phyloP scores from a whole-genome alignment of 2,797 vertebrate species.

The Lithobates pipiens region DNA sequence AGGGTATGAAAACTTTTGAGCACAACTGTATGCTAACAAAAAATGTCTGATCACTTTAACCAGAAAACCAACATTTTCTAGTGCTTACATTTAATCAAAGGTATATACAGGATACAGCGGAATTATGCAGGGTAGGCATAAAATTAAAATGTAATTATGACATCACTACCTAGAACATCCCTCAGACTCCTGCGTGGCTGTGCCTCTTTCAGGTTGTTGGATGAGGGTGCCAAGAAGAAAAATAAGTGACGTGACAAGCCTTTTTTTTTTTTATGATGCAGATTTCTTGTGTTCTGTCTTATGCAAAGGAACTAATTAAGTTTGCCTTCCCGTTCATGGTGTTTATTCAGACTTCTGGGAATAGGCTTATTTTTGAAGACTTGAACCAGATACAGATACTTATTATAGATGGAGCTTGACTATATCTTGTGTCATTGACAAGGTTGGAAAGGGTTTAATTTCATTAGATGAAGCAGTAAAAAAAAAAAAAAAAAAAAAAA shows the following conservation, averaged over 20 bases:
- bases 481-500: too few relatives aligned
- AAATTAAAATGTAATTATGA: constrained; percentile 16
- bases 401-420: constrained; percentile 26
- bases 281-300: constrained; percentile 47
- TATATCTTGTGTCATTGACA: constrained; percentile 19
- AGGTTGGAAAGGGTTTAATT: constrained; percentile 18
- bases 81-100: background rate
- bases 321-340: constrained; percentile 29
- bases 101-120: background rate
- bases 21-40: background rate
- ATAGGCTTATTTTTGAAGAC: constrained; percentile 46
- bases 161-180: background rate
- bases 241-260: constrained; percentile 35
- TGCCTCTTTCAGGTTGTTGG: background rate
- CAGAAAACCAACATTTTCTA: background rate
- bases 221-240: constrained; percentile 21
- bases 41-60: background rate
- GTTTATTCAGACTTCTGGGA: constrained; percentile 28
- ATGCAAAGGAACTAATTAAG: constrained; percentile 56
- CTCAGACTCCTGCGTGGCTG: background rate
- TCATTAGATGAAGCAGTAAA: background rate
- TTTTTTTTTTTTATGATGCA: constrained; percentile 41
- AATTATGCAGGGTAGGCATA: constrained; percentile 16
- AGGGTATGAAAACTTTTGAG: too few relatives aligned
- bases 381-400: constrained; percentile 43